These are phyloP conservation scores for Gulo gulo DNA, from an alignment of 2,113 vertebrate species.

Conservation along the genomic window DNA sequence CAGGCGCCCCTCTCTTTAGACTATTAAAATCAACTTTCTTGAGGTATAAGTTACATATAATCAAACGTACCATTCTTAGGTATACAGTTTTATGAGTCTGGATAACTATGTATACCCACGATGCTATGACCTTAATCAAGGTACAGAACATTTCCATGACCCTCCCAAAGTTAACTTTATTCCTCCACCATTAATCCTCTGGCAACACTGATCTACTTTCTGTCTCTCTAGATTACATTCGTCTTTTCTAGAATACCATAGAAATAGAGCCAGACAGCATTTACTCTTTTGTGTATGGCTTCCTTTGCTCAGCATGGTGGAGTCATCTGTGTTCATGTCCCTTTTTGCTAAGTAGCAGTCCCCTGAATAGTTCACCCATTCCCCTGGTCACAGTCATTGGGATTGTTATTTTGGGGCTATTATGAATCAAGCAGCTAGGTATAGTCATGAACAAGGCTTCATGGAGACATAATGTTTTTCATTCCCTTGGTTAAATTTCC, in stretches of 20 bases:
- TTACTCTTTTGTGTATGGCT: neutral
- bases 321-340: neutral
- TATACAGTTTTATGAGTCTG: neutral
- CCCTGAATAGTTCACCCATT: neutral
- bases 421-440: neutral
- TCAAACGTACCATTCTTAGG: neutral
- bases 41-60: neutral
- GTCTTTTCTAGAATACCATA: neutral
- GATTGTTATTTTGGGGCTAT: neutral
- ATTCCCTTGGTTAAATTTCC: neutral
- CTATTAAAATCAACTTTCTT: neutral
- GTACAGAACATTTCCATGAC: neutral
- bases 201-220: neutral
- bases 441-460: neutral
- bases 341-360: neutral
- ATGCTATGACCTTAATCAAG: neutral
- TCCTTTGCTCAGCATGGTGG: neutral
- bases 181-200: neutral
- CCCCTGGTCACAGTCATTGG: neutral
- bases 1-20: neutral
- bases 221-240: neutral
- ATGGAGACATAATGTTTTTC: neutral
- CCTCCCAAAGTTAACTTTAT: neutral
- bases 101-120: neutral
- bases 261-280: neutral